phyloP scores from a whole-genome alignment of 92 coral and sea anemone species.

The Metridium senile region DNA sequence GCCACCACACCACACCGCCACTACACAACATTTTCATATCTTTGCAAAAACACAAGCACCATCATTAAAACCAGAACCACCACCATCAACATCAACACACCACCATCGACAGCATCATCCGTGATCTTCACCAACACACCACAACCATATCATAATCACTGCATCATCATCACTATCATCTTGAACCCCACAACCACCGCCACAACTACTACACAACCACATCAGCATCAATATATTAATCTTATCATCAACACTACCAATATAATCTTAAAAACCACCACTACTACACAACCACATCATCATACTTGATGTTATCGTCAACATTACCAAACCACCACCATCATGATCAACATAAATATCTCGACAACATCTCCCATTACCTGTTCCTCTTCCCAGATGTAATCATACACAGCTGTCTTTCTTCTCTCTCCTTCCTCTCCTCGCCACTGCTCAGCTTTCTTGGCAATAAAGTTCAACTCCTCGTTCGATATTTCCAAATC shows the following conservation, averaged over 20 bases:
- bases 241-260: too few relatives aligned
- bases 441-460: slow-evolving; percentile 95
- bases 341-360: not conserved
- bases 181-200: not conserved
- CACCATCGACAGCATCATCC: slow-evolving; percentile 14
- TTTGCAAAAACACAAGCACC: too few relatives aligned
- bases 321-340: not conserved
- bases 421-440: slow-evolving; percentile 98
- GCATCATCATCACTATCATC: slow-evolving; percentile 16
- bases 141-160: not conserved
- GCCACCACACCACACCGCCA: too few relatives aligned
- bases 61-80: not conserved
- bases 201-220: not conserved
- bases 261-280: too few relatives aligned
- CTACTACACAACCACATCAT: not conserved
- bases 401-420: slow-evolving; percentile 93
- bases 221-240: not conserved
- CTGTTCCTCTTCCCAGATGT: slow-evolving; percentile 99
- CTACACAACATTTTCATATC: too few relatives aligned
- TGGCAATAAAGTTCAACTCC: slow-evolving; percentile 86
- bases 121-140: not conserved
- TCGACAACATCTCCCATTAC: slow-evolving; percentile 24
- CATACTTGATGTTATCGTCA: slow-evolving; percentile 2
- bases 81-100: not conserved
- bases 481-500: slow-evolving; percentile 93